Base-by-base conservation (phyloP, 2,113 vertebrate genomes). In the Turnix velox region DNA sequence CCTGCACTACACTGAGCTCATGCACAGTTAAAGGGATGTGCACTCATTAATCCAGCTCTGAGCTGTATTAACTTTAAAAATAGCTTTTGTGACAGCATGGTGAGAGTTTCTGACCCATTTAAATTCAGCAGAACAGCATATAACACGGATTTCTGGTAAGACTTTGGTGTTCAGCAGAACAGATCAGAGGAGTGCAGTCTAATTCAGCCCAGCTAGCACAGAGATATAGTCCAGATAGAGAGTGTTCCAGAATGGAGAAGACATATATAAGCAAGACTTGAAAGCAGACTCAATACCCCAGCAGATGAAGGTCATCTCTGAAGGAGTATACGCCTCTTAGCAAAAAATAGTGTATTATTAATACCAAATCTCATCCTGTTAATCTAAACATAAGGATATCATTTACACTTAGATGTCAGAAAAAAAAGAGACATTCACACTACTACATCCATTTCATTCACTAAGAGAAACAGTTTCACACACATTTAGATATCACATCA, bases 21-120 rank as follows among this genome's bases (percentile, higher is more conserved):
- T 37, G 84, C 61, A 72, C 66, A 72, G 61, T 73, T 72, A 91
- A 81, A 91, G 76, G 82, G 89, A 86, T 88, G 76, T 92, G 69
- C 6, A 4, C 73, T 90, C 59, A 37, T 87, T 95, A 96, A 97
- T 96, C 95, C 91, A 63, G 48, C 73, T 89, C 84, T 91, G 92
- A 97, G 90, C 86, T 86, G 86, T 25, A 96, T 96, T 97, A 96
- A 94, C 73, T 87, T 94, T 94, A 96, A 96, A 96, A 96, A 97
- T 96, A 95, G 92, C 94, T 95, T 87, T 89, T 61, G 90, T 95
- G 80, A 68, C 94, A 91, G 87, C 84, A 83, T 72, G 77, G 54
- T 68, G 76, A 93, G 90, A 77, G 81, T 91, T 96, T 90, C 84
- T 97, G 96, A 96, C 95, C 96, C 77, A 96, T 84, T 96, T 97